Conservation (phyloP, 1,140 invertebrate genomes). For the Penaeus vannamei region DNA sequence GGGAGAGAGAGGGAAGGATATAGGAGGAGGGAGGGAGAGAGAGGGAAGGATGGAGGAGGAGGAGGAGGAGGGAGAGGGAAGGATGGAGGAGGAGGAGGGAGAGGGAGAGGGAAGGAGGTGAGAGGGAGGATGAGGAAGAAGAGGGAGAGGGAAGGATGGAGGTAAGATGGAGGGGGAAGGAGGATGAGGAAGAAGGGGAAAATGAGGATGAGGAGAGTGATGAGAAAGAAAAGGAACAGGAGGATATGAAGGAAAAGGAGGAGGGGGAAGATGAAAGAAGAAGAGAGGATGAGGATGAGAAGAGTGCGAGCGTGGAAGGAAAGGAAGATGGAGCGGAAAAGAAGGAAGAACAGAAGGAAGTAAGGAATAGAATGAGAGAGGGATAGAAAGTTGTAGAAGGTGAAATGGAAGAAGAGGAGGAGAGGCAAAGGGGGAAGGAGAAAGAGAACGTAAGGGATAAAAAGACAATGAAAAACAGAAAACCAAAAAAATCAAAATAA, state of each 20-base stretch:
- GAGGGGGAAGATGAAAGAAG: neutral
- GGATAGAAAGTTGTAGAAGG: neutral
- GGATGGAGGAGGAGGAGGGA: too few species aligned
- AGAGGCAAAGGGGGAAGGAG: too few species aligned
- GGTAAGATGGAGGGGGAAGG: neutral
- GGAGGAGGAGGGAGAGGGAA: too few species aligned
- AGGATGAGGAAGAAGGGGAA: neutral
- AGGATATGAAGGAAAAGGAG: neutral
- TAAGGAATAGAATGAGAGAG: neutral
- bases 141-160: neutral
- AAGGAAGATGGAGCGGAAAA: too few species aligned
- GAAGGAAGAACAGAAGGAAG: too few species aligned
- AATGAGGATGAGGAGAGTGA: neutral
- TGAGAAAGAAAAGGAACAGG: neutral
- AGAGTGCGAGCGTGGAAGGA: too few species aligned
- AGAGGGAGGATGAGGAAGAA: too few species aligned
- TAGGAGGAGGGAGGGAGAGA: too few species aligned
- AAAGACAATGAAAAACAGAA: neutral
- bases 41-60: too few species aligned
- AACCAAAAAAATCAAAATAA: neutral
- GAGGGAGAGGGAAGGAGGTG: neutral
- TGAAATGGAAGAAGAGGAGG: neutral
- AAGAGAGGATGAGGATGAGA: too few species aligned
- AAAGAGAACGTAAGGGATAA: neutral
- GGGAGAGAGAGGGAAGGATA: too few species aligned